Base-by-base conservation (phyloP, 2,797 vertebrate species). In the Microctenopoma steveboyesi region DNA sequence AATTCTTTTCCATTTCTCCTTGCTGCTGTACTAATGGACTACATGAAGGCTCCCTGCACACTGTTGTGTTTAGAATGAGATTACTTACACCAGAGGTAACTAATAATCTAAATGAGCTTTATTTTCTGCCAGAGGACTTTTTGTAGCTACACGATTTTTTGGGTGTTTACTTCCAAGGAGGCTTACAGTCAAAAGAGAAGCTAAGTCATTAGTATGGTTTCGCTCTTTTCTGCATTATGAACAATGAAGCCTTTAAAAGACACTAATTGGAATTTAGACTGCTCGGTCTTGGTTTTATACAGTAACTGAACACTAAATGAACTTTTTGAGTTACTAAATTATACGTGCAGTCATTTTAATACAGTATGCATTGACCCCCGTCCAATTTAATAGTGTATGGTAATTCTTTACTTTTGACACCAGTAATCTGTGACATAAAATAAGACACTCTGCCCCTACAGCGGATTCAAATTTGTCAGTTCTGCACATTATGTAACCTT, bases 1-100 rank as follows among this genome's bases (percentile, higher is more conserved):
- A 76, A 77, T 55, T 78, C 59, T 75, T 52, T 22, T 13, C 35
- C 63, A 14, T 43, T 40, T 30, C 43, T 54, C 49, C 68, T 54
- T 3, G 15, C 42, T 27, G 27, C 22, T 25, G 37, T 6, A 16
- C 46, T 86, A 85, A 83, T 83, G 76, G 69, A 74, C 30, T 30
- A 79, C 54, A 80, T 65, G 66, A 63, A 66, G 76, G 78, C 76
- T 74, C 57, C 57, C 59, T 47, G 76, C 74, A 48, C 65, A 28
- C 13, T 33, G 52, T 60, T 56, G 51, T 30, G 48, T 71, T 72
- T 49, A 55, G 40, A 67, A 76, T 54, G 50, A 61, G 52, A 75
- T 79, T 68, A 77, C 77, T 79, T 43, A 63, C 78, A 71, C 39
- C 51, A 55, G 55, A 52, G 50, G 55, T 71, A 73, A 78, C 78